Evolutionary conservation across 2,888 invertebrate species (phyloP).

Genomic region (Ceratothoa steindachneri): DNA sequence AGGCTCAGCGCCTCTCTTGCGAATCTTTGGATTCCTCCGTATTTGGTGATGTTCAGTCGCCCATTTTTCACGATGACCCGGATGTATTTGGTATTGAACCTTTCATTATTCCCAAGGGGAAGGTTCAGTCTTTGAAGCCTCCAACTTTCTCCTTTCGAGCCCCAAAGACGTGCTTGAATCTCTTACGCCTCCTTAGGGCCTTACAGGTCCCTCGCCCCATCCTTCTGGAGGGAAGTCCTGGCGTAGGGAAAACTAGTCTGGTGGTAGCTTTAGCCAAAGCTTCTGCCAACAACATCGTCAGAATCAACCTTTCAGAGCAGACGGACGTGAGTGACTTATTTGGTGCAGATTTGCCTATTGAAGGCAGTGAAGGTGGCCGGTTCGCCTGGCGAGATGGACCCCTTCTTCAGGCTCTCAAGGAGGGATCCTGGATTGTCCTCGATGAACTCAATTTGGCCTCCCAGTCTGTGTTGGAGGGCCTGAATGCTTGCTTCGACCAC

Average conservation of each 20-base stretch:
- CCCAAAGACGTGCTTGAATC: conserved; percentile 74
- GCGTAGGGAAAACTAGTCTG: conserved; percentile 95
- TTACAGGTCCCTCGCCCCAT: conserved; percentile 80
- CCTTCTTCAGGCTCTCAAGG: conserved; percentile 82
- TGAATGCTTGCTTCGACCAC: conserved; percentile 98
- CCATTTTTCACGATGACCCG: conserved; percentile 60
- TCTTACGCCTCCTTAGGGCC: conserved; percentile 77
- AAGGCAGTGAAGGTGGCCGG: conserved; percentile 75
- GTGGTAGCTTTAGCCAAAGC: conserved; percentile 82
- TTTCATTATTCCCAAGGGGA: conserved; percentile 66
- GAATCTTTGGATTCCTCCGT: conserved; percentile 16
- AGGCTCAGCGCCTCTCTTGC: conserved; percentile 28
- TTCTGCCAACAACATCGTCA: conserved; percentile 75
- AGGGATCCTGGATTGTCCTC: conserved; percentile 90
- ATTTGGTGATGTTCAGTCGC: conserved; percentile 30
- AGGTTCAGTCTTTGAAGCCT: conserved; percentile 50
- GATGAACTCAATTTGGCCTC: conserved; percentile 98
- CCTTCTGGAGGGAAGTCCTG: conserved; percentile 92
- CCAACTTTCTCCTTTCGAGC: conserved; percentile 67
- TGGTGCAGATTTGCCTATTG: conserved; percentile 93
- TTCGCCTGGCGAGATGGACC: conserved; percentile 98
- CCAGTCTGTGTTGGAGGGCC: conserved; percentile 94
- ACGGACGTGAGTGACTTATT: conserved; percentile 97
- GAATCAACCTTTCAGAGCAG: conserved; percentile 97
- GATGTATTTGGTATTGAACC: conserved; percentile 69